These are phyloP conservation scores for Otus sunia DNA, from an alignment of 2,113 vertebrate genomes.

Conservation along the genomic window DNA sequence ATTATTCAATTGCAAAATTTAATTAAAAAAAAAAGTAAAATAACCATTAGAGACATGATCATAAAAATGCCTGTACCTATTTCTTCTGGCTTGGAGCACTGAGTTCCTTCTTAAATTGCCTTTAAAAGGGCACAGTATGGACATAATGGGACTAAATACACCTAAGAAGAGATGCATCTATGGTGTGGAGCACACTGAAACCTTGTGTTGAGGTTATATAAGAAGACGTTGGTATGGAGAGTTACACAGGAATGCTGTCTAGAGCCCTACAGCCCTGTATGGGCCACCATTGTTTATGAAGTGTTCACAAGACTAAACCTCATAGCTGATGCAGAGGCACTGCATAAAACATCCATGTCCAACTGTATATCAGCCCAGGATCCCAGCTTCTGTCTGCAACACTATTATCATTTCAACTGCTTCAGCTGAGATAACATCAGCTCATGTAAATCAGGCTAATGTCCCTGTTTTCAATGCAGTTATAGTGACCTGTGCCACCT, in stretches of 20 bases:
- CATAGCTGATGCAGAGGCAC: background rate
- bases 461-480: background rate
- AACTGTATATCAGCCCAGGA: background rate
- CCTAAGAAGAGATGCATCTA: background rate
- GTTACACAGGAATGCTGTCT: background rate
- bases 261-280: background rate
- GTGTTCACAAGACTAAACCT: background rate
- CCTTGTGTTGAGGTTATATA: background rate
- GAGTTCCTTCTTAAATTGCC: background rate
- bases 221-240: background rate
- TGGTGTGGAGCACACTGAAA: background rate
- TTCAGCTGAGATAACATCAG: background rate
- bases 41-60: background rate
- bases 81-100: background rate
- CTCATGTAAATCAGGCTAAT: background rate
- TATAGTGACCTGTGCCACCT: background rate
- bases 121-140: background rate
- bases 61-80: background rate
- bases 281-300: background rate
- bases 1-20: slow-evolving; percentile 6
- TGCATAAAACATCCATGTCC: background rate
- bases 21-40: background rate
- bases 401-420: background rate
- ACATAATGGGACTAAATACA: background rate
- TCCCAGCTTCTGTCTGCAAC: background rate